Percentiles rank a stretch among this genome's conserved stretches.
Evolutionary conservation across 2,888 invertebrate species (phyloP).

Genomic region (Eugnorisma glareosa): DNA sequence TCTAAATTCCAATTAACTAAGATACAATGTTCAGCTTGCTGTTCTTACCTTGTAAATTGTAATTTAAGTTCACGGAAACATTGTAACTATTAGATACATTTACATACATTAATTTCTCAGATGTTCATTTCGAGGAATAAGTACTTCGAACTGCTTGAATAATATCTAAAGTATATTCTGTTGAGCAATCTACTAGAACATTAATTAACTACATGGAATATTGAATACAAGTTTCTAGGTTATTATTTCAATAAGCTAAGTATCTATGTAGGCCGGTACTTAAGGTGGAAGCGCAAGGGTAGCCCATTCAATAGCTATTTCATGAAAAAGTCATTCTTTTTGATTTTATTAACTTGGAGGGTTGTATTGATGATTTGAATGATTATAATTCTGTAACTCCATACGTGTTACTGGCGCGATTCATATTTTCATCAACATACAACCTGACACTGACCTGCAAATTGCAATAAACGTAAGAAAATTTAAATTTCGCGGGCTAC

Average conservation of each 20-base stretch:
- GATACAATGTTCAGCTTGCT: background rate
- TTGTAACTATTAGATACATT: background rate
- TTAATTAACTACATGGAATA: slow-evolving; percentile 17
- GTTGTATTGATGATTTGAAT: too few species aligned
- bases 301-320: too few species aligned
- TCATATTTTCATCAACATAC: too few species aligned
- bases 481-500: too few species aligned
- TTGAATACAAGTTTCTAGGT: background rate
- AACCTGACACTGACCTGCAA: too few species aligned
- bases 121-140: slow-evolving; percentile 1
- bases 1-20: background rate
- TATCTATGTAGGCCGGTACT: too few species aligned
- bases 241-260: slow-evolving; percentile 10
- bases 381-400: too few species aligned
- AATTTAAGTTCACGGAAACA: background rate
- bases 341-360: too few species aligned
- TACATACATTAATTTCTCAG: background rate
- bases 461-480: too few species aligned
- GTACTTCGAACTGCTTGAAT: slow-evolving; percentile 12
- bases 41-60: background rate
- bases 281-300: too few species aligned
- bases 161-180: slow-evolving; percentile 1
- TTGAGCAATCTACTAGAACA: slow-evolving; percentile 2
- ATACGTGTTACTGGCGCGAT: too few species aligned
- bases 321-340: too few species aligned